These are phyloP conservation scores for Magallana angulata DNA, from an alignment of 1,140 invertebrate species.

Conservation along the genomic window DNA sequence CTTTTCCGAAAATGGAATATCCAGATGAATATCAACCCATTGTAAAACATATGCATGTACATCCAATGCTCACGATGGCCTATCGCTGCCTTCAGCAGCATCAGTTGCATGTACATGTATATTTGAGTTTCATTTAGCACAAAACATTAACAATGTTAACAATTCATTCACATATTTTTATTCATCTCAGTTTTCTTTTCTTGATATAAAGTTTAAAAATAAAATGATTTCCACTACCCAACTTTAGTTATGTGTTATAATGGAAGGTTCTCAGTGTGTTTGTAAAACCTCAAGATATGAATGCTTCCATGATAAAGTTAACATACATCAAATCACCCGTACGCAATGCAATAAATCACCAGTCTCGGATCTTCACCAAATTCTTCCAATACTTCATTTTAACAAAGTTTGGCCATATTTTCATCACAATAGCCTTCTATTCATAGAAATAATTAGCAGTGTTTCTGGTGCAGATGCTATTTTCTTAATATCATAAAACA, in stretches of 20 bases:
- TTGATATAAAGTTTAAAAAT: constrained; percentile 3
- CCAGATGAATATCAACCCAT: not conserved
- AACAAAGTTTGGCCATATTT: not conserved
- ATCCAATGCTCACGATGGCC: too few species aligned
- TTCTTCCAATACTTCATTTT: not conserved
- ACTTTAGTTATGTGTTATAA: not conserved
- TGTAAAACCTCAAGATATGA: not conserved
- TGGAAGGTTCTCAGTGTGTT: not conserved
- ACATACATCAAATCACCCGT: not conserved
- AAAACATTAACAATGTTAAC: too few species aligned
- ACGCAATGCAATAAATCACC: not conserved
- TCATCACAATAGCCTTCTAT: too few species aligned
- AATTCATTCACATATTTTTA: too few species aligned
- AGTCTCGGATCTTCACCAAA: not conserved
- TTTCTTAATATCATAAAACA: too few species aligned
- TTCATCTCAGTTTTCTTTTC: too few species aligned
- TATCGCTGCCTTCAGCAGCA: too few species aligned
- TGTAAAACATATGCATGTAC: not conserved
- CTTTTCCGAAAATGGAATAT: constrained; percentile 30
- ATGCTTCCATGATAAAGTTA: not conserved
- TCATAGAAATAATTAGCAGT: too few species aligned
- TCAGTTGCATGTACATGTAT: too few species aligned
- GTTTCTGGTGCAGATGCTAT: too few species aligned
- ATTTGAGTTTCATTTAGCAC: too few species aligned
- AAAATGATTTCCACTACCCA: not conserved